A percentile compares a stretch with the other conserved stretches of the same genome.
Evolutionary conservation across 2,888 invertebrate genomes (phyloP).

Genomic region (Volucella bombylans): DNA sequence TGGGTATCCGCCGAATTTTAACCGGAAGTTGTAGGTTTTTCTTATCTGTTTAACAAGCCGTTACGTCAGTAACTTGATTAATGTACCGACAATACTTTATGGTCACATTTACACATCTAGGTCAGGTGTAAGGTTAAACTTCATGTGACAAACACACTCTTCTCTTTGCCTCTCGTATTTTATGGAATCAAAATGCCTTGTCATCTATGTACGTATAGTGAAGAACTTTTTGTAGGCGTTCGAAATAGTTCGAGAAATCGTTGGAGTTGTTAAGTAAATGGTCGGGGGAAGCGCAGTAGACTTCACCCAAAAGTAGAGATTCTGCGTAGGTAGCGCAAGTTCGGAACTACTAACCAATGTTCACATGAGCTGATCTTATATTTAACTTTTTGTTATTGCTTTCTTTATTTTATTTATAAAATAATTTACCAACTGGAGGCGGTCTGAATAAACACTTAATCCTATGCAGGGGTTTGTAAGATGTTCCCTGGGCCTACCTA

Average conservation of each 20-base stretch:
- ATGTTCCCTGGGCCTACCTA: constrained; percentile 37
- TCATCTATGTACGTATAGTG: constrained; percentile 4
- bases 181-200: constrained; percentile 44
- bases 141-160: constrained; percentile 13
- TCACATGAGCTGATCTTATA: constrained; percentile 37
- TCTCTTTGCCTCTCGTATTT: background rate
- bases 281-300: constrained; percentile 41
- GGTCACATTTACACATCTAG: constrained; percentile 45
- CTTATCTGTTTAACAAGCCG: constrained; percentile 41
- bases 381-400: constrained; percentile 28
- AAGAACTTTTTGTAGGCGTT: constrained; percentile 49
- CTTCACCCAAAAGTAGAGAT: constrained; percentile 62
- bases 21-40: constrained; percentile 65
- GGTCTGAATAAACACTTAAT: constrained; percentile 29
- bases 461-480: background rate
- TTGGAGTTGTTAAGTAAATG: constrained; percentile 10
- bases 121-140: constrained; percentile 68
- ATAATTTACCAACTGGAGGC: constrained; percentile 31
- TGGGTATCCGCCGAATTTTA: constrained; percentile 10
- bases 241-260: constrained; percentile 23
- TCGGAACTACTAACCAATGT: constrained; percentile 49
- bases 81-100: constrained; percentile 18
- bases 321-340: constrained; percentile 42
- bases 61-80: constrained; percentile 28
- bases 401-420: constrained; percentile 5